A percentile compares a stretch with the other conserved stretches of the same genome.
phyloP scores from a whole-genome alignment of 2,797 vertebrate species.

The Varecia variegata region DNA sequence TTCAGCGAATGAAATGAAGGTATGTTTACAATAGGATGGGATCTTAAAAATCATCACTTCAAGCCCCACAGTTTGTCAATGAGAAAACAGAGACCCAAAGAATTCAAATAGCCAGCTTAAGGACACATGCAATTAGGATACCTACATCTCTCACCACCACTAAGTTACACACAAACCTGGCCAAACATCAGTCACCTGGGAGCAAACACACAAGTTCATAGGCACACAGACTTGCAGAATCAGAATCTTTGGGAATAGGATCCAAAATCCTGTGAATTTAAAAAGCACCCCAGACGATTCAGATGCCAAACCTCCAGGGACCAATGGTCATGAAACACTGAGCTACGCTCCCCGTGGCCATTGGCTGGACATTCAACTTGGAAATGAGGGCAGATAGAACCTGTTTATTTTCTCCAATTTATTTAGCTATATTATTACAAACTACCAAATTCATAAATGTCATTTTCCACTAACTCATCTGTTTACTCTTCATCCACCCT shows the following conservation, averaged over 20 bases:
- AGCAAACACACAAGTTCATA: neutral
- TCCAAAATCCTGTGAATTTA: neutral
- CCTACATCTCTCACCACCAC: neutral
- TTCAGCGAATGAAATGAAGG: neutral
- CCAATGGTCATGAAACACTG: neutral
- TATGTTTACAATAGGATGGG: neutral
- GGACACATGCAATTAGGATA: neutral
- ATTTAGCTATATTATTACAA: neutral
- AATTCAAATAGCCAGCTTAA: neutral
- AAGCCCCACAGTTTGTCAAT: neutral
- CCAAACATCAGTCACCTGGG: neutral
- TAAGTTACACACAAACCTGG: neutral
- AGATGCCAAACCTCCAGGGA: neutral
- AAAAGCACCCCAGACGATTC: neutral
- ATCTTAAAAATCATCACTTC: neutral
- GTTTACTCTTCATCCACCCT: neutral
- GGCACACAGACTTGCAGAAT: neutral
- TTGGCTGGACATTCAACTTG: neutral
- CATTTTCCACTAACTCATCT: neutral
- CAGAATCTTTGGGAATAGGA: neutral
- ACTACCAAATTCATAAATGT: neutral
- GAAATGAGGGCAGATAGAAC: neutral
- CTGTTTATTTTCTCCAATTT: neutral
- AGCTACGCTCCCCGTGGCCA: neutral
- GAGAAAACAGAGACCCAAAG: neutral